Evolutionary conservation across 2,888 invertebrate species (phyloP), one percentile per base, ranked within the genome.

Genomic region (Hypena proboscidalis): DNA sequence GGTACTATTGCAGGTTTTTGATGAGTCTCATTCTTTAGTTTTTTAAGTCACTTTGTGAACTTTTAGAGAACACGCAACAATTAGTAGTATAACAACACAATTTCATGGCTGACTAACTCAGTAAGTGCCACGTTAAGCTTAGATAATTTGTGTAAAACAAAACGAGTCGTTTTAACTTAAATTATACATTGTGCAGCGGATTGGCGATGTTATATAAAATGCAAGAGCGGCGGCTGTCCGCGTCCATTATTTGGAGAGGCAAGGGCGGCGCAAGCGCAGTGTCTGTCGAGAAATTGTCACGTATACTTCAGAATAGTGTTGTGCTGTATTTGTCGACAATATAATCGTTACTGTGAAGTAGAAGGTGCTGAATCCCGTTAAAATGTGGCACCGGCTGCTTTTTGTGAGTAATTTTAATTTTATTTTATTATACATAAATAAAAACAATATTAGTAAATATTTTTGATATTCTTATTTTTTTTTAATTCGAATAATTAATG

Each of bases 131-230:
- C 67, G 70, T 74, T 71, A 69, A 62, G 64, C 74, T 88, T 85
- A 87, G 84, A 84, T 85, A 86, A 85, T 80, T 70, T 61, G 66
- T 70, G 57, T 74, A 80, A 81, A 82, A 84, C 77, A 82, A 85
- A 82, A 85, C 72, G 68, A 78, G 65, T 64, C 60, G 64, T 58
- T 67, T 73, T 70, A 67, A 76, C 70, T 79, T 76, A 64, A 73
- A 77, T 81, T 78, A 76, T 75, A 70, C 70, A 77, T 75, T 77
- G 75, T 76, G 71, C 56, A 77, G 74, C 60, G 70, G 75, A 77
- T 76, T 80, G 84, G 58, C 73, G 70, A 77, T 73, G 79, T 84
- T 82, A 82, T 84, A 90, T 90, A 89, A 87, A 87, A 77, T 69
- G 73, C 74, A 66, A 71, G 77, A 60, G 68, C 74, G 70, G 70